A percentile compares a stretch with the other conserved stretches of the same genome.
Evolutionary conservation across 2,797 vertebrate genomes (phyloP).

Genomic region (Lagorchestes hirsutus): DNA sequence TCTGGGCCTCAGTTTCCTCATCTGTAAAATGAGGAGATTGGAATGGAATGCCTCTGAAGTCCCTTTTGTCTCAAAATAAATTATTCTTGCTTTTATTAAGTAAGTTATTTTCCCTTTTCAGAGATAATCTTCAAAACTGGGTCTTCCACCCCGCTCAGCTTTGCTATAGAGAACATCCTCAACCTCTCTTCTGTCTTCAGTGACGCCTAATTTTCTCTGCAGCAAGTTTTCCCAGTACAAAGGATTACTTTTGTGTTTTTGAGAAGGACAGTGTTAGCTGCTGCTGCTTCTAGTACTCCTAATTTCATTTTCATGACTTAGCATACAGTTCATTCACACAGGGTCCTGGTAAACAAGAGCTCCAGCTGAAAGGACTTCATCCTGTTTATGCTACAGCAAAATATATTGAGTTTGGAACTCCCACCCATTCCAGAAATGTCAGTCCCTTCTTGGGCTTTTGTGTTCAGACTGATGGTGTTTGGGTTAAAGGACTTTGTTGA

Average conservation of each 20-base stretch:
- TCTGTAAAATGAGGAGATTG: not conserved
- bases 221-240: conserved; percentile 4
- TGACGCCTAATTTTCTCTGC: not conserved
- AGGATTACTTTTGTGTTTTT: conserved; percentile 15
- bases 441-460: conserved; percentile 76
- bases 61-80: not conserved
- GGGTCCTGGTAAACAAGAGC: conserved; percentile 80
- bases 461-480: conserved; percentile 81
- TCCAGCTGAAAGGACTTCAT: conserved; percentile 79
- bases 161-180: not conserved
- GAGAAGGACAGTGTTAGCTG: not conserved
- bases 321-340: conserved; percentile 70
- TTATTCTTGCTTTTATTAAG: not conserved
- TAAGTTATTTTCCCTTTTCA: not conserved
- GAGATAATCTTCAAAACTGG: not conserved
- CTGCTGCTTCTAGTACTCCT: conserved; percentile 47
- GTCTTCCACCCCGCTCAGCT: not conserved
- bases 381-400: conserved; percentile 84
- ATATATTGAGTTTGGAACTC: conserved; percentile 67
- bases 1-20: not conserved
- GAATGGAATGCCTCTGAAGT: not conserved
- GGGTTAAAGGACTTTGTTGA: conserved; percentile 82
- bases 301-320: conserved; percentile 66
- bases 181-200: not conserved
- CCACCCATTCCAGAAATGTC: conserved; percentile 76